phyloP scores from a whole-genome alignment of 1,140 invertebrate species.

The Halotydeus destructor region DNA sequence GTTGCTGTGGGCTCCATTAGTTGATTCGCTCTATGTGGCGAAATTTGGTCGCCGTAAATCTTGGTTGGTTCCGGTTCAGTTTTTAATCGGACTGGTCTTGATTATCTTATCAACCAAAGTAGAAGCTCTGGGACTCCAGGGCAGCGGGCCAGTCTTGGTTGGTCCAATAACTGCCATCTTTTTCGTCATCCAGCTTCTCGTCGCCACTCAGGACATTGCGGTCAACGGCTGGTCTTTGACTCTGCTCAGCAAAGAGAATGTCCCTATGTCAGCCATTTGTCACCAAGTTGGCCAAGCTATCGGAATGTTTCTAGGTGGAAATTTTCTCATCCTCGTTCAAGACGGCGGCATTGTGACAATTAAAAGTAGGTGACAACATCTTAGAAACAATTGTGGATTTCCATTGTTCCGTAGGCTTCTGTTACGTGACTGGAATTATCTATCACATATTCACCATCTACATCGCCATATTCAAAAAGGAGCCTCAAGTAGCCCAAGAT shows the following conservation, averaged over 20 bases:
- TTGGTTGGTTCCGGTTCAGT: too few species aligned
- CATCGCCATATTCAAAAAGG: conserved; percentile 68
- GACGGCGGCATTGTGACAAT: conserved; percentile 84
- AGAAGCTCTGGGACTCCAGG: too few species aligned
- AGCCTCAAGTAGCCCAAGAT: too few species aligned
- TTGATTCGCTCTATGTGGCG: too few species aligned
- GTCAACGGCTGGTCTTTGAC: conserved; percentile 98
- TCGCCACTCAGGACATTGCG: conserved; percentile 96
- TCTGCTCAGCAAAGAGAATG: conserved; percentile 82
- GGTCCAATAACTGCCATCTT: conserved; percentile 76
- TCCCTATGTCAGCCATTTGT: conserved; percentile 95
- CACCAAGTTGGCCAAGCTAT: conserved; percentile 97
- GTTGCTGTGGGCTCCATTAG: too few species aligned
- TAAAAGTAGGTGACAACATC: conserved; percentile 56
- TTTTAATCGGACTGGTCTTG: too few species aligned
- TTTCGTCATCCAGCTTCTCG: conserved; percentile 78
- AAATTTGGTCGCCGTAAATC: too few species aligned
- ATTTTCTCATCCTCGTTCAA: conserved; percentile 88
- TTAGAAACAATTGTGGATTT: conserved; percentile 44
- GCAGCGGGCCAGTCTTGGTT: too few species aligned
- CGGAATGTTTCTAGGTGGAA: conserved; percentile 90
- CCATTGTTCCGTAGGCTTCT: conserved; percentile 59
- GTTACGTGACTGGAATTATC: conserved; percentile 80
- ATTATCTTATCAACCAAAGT: too few species aligned
- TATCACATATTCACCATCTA: conserved; percentile 77